Conservation (phyloP, 2,888 invertebrate genomes). For the Lithophane ornitopus region DNA sequence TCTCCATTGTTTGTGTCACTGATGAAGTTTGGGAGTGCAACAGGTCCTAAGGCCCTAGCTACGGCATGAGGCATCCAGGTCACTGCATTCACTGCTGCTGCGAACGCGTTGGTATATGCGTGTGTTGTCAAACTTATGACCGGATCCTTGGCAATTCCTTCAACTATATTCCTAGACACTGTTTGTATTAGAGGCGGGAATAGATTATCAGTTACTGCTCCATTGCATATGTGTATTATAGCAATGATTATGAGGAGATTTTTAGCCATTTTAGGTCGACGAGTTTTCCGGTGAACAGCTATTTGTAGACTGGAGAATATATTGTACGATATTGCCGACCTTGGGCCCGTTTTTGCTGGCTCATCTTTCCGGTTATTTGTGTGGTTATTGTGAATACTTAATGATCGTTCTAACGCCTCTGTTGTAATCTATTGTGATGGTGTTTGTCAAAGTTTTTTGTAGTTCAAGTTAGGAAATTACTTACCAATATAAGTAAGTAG, state of each 20-base stretch:
- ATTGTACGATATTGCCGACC: neutral
- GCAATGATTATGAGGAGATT: slow-evolving; percentile 12
- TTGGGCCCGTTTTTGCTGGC: slow-evolving; percentile 11
- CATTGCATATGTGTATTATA: slow-evolving; percentile 7
- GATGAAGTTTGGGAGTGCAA: rapidly evolving
- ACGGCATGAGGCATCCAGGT: slow-evolving; percentile 41
- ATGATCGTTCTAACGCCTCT: slow-evolving; percentile 19
- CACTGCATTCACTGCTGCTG: slow-evolving; percentile 33
- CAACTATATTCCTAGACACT: slow-evolving; percentile 12
- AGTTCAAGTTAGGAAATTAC: neutral
- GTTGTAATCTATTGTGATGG: neutral
- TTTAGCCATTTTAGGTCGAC: slow-evolving; percentile 20
- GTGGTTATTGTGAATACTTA: slow-evolving; percentile 10
- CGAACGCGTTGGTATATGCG: slow-evolving; percentile 31
- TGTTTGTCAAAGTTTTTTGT: slow-evolving; percentile 23
- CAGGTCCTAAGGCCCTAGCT: slow-evolving; percentile 29
- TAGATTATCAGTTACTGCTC: neutral
- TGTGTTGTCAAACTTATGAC: neutral
- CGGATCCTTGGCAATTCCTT: slow-evolving; percentile 21
- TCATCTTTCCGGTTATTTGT: slow-evolving; percentile 39
- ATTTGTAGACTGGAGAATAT: slow-evolving; percentile 11
- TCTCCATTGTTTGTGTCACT: slow-evolving; percentile 21
- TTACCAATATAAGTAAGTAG: neutral
- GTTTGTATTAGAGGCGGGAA: neutral
- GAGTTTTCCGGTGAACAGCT: neutral